Evolutionary conservation across 2,113 vertebrate genomes (phyloP).

Genomic region (Motacilla tschutschensis): DNA sequence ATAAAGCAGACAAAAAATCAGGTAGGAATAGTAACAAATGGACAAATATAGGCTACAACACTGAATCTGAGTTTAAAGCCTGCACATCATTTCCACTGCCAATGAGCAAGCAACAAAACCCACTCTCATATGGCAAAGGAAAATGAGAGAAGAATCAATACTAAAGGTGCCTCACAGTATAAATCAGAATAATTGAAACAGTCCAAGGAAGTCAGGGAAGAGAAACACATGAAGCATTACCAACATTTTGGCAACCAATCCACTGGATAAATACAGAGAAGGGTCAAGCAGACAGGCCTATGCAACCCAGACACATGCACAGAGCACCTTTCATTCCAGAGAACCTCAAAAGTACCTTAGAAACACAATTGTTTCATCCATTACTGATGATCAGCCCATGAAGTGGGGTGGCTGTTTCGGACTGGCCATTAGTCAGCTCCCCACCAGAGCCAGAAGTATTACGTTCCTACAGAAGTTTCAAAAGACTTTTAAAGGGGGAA

Average conservation of each 20-base stretch:
- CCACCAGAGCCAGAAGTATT: background rate
- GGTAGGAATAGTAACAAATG: background rate
- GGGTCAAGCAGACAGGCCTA: background rate
- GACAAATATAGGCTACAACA: background rate
- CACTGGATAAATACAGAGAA: background rate
- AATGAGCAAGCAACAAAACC: background rate
- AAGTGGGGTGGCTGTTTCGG: background rate
- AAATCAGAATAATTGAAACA: background rate
- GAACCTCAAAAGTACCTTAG: conserved; percentile 6
- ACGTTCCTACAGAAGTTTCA: background rate
- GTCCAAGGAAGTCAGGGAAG: background rate
- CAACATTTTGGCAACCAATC: background rate
- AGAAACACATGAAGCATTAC: background rate
- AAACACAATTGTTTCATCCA: background rate
- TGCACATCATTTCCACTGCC: background rate
- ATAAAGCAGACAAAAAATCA: conserved; percentile 14
- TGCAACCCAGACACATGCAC: background rate
- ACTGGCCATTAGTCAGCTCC: background rate
- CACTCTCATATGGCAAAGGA: background rate
- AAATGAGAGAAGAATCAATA: background rate
- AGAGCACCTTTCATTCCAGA: conserved; percentile 6
- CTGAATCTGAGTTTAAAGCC: background rate
- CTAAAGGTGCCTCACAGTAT: background rate
- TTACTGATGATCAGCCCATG: background rate
- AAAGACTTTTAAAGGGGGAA: conserved; percentile 1